A percentile compares a stretch with the other conserved stretches of the same genome.
phyloP scores from a whole-genome alignment of 2,797 vertebrate genomes.

The Arnoldichthys spilopterus region DNA sequence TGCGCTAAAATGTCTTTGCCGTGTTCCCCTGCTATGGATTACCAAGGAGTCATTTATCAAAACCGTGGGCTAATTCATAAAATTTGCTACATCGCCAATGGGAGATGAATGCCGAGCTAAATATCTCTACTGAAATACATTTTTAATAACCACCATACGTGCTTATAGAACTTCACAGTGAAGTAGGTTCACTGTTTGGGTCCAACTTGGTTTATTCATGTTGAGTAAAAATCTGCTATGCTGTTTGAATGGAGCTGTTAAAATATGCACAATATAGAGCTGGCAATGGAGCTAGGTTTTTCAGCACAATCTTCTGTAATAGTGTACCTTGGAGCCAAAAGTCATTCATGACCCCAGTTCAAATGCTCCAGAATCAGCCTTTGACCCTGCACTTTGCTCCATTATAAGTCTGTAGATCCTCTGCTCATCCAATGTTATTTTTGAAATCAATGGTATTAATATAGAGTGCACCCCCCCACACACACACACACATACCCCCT shows the following conservation, averaged over 20 bases:
- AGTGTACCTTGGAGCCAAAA: neutral
- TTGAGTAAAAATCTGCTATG: neutral
- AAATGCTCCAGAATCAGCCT: neutral
- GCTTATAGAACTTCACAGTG: constrained; percentile 22
- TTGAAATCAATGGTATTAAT: too few species aligned
- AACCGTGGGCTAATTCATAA: constrained; percentile 18
- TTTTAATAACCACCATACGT: constrained; percentile 41
- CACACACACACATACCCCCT: too few species aligned
- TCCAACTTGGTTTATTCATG: neutral
- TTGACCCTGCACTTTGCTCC: neutral
- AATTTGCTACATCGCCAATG: constrained; percentile 3
- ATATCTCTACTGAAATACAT: constrained; percentile 25
- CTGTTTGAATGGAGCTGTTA: constrained; percentile 7
- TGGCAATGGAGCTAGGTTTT: too few species aligned
- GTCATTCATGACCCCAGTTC: neutral
- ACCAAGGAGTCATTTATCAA: constrained; percentile 34
- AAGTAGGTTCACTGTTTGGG: neutral
- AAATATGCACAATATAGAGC: neutral
- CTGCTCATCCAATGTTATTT: too few species aligned
- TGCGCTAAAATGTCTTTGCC: constrained; percentile 11
- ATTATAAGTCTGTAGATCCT: too few species aligned
- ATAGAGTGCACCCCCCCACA: too few species aligned
- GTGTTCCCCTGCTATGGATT: constrained; percentile 8
- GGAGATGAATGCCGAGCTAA: neutral
- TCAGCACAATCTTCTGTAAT: neutral